A percentile compares a stretch with the other conserved stretches of the same genome.
Conservation (phyloP, 1,140 invertebrate genomes). For the Drosophila sproati region DNA sequence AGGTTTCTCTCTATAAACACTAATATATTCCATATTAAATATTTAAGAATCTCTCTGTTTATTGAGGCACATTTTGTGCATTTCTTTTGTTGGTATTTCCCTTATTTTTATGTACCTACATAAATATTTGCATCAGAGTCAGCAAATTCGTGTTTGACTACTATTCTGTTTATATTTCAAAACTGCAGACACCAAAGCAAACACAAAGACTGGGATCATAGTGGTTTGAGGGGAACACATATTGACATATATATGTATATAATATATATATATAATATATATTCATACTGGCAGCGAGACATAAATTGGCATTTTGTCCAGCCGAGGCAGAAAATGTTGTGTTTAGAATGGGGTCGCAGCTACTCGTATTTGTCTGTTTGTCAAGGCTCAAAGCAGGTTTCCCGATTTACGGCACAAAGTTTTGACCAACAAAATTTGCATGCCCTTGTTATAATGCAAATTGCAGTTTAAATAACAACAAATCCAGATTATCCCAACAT, state of each 20-base stretch:
- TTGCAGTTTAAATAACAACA: constrained; percentile 10
- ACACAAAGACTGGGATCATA: constrained; percentile 1
- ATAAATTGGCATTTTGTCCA: constrained; percentile 49
- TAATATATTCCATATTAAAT: constrained; percentile 32
- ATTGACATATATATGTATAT: constrained; percentile 1
- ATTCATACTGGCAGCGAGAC: constrained; percentile 1
- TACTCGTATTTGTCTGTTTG: constrained; percentile 8
- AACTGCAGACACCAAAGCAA: constrained; percentile 54
- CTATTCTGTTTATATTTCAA: constrained; percentile 74
- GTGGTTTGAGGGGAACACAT: neutral
- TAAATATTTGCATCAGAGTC: constrained; percentile 59
- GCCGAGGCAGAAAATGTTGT: constrained; percentile 32
- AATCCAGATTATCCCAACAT: neutral
- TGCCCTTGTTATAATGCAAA: constrained; percentile 32
- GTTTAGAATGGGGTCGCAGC: constrained; percentile 30
- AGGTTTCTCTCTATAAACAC: constrained; percentile 6
- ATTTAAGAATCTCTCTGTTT: constrained; percentile 65
- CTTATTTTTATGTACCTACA: constrained; percentile 30
- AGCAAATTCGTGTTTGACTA: constrained; percentile 63
- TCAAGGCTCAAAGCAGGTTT: constrained; percentile 34
- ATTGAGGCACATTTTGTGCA: constrained; percentile 39
- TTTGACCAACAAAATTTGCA: constrained; percentile 11
- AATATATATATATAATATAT: neutral
- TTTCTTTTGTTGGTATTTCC: constrained; percentile 25
- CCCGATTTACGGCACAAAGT: neutral